Evolutionary conservation across 2,888 invertebrate species (phyloP), one percentile per base, ranked within the genome.

Genomic region (Brachyptera putata): DNA sequence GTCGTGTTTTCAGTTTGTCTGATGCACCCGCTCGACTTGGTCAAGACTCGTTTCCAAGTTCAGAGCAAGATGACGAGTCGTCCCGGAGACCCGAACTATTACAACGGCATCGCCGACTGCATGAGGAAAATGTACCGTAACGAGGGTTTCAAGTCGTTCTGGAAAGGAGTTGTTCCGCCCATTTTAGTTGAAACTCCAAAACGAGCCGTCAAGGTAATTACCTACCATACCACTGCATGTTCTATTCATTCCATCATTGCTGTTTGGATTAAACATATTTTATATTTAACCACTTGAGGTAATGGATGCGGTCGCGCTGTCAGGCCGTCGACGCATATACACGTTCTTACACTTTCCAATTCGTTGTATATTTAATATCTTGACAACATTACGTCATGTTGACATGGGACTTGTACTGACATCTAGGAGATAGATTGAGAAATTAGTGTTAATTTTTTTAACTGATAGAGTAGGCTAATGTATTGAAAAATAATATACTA

Each of bases 171-270:
- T 66, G 68, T 95, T 66, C 96, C 95, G 3, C 96, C 96, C 5
- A 87, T 96, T 67, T 74, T 95, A 63, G 95, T 92, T 7, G 96
- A 96, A 78, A 96, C 95, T 1, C 96, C 96, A 1, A 96, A 96
- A 75, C 76, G 95, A 70, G 95, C 95, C 14, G 88, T 92, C 13
- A 96, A 96, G 76, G 83, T 83, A 73, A 69, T 68, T 67, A 3
- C 39, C n/a, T n/a, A n/a, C n/a, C n/a, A n/a, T 14, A 14, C n/a
- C 22, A 49, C 39, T 22, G 18, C n/a, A 14, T 21, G 46, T 7
- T 9, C 34, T 11, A 5, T 34, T 25, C 5, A 3, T 25, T 25
- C 3, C 3, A 37, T n/a, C 37, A 16, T 37, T 13, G n/a, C 16
- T n/a, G n/a, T n/a, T n/a, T n/a, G n/a, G n/a, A n/a, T 13, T 37